These are phyloP conservation scores for Stenopsyche tienmushanensis DNA, from an alignment of 1,140 invertebrate species.

Conservation along the genomic window DNA sequence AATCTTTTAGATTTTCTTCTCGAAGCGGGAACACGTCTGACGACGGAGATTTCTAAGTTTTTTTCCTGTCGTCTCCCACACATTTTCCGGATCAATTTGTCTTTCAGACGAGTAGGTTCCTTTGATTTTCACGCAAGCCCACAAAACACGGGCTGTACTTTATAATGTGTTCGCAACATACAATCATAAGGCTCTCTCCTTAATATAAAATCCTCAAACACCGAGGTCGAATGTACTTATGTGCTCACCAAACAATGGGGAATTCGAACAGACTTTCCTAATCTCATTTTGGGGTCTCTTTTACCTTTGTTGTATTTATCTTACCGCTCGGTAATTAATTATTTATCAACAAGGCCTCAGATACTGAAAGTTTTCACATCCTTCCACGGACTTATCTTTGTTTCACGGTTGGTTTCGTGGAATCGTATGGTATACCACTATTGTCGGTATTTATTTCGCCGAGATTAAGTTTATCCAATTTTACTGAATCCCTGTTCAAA, in stretches of 20 bases:
- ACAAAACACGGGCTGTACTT: too few species aligned
- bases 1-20: too few species aligned
- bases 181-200: slow-evolving; percentile 18
- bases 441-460: too few species aligned
- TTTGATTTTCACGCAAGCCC: too few species aligned
- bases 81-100: too few species aligned
- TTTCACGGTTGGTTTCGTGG: slow-evolving; percentile 10
- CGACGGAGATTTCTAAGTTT: too few species aligned
- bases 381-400: slow-evolving; percentile 14
- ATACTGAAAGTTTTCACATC: slow-evolving; percentile 24
- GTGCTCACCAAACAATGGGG: slow-evolving; percentile 22
- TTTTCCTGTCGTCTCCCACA: too few species aligned
- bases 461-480: too few species aligned
- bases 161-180: too few species aligned
- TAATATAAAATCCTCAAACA: slow-evolving; percentile 18
- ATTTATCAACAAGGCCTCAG: slow-evolving; percentile 22
- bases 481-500: too few species aligned
- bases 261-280: slow-evolving; percentile 22
- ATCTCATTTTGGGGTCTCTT: slow-evolving; percentile 22
- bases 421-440: background rate
- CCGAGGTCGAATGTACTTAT: slow-evolving; percentile 20
- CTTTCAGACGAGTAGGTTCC: too few species aligned
- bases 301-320: slow-evolving; percentile 27
- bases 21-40: too few species aligned
- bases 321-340: slow-evolving; percentile 26